Evolutionary conservation across 2,888 invertebrate genomes (phyloP).

Genomic region (Drosophila bunnanda): DNA sequence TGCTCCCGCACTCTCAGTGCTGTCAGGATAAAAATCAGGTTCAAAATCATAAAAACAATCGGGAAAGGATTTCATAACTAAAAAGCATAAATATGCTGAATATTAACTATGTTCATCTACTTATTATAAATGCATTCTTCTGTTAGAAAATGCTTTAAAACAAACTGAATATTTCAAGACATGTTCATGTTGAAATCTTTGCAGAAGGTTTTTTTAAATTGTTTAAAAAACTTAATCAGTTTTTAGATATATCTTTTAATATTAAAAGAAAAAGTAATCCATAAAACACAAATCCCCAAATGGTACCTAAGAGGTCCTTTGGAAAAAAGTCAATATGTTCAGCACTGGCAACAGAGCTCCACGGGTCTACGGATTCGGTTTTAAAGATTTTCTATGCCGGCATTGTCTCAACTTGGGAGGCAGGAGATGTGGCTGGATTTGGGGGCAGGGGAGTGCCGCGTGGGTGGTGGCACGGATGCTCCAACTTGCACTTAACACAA

Average conservation of each 20-base stretch:
- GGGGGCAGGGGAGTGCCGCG: background rate
- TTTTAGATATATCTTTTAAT: background rate
- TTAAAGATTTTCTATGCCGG: conserved; percentile 71
- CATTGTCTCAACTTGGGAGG: conserved; percentile 57
- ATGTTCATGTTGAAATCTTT: no score
- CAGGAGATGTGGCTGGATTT: conserved; percentile 3
- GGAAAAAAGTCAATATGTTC: background rate
- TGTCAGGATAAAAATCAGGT: background rate
- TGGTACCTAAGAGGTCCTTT: background rate
- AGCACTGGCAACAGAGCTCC: conserved; percentile 8
- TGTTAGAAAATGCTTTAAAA: background rate
- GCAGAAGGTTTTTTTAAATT: background rate
- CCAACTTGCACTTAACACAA: conserved; percentile 80
- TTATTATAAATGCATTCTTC: background rate
- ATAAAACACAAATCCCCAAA: background rate
- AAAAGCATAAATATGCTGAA: background rate
- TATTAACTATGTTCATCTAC: background rate
- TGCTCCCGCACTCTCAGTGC: conserved; percentile 4
- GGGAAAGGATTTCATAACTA: background rate
- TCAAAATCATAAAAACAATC: background rate
- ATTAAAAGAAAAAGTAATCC: background rate
- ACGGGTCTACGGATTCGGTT: conserved; percentile 24
- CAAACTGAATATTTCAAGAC: background rate
- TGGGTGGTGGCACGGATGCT: conserved; percentile 49
- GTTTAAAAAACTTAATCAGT: rapidly evolving